These are phyloP conservation scores for Vanessa tameamea DNA, from an alignment of 1,140 invertebrate species.

Conservation along the genomic window DNA sequence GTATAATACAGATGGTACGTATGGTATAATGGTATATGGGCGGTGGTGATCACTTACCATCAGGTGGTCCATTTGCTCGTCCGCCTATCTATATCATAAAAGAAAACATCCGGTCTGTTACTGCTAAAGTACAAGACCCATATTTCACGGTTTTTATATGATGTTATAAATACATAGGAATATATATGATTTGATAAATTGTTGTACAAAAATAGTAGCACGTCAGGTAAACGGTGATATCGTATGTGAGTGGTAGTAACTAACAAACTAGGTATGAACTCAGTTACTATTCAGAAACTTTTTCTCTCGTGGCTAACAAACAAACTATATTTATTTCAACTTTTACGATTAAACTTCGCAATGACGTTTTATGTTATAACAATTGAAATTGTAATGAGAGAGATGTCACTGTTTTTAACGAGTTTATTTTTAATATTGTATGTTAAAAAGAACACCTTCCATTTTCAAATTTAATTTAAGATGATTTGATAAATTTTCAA, in stretches of 20 bases:
- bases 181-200: background rate
- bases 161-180: no score
- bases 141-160: no score
- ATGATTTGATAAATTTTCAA: no score
- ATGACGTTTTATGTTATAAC: background rate
- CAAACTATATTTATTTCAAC: background rate
- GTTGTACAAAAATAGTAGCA: background rate
- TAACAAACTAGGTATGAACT: slow-evolving; percentile 13
- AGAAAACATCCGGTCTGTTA: no score
- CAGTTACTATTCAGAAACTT: slow-evolving; percentile 1
- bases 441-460: background rate
- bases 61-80: no score
- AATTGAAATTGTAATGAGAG: background rate
- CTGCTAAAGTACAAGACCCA: no score
- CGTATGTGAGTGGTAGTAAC: background rate
- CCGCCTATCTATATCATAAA: no score
- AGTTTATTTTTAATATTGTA: background rate
- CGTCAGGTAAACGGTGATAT: background rate
- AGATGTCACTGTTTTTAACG: background rate
- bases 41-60: no score
- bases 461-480: no score
- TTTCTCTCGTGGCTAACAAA: slow-evolving; percentile 6
- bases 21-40: no score
- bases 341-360: slow-evolving; percentile 4
- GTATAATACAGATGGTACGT: no score